Conservation (phyloP, 1,140 invertebrate species). For the Drosophila sechellia region DNA sequence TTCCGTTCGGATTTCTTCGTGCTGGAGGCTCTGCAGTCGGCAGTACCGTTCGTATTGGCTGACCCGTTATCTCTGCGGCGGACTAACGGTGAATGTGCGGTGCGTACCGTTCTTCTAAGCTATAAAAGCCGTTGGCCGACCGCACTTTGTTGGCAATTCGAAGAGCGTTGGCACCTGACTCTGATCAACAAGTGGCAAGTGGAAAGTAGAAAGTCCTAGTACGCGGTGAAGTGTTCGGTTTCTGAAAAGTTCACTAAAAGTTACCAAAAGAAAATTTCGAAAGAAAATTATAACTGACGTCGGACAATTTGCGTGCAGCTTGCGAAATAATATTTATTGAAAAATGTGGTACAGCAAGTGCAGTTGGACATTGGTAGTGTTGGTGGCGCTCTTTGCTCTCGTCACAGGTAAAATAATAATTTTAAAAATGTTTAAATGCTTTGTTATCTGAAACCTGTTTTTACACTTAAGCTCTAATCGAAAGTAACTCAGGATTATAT, state of each 20-base stretch:
- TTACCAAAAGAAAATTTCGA: slow-evolving; percentile 34
- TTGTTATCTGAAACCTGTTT: no score
- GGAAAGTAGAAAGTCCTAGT: neutral
- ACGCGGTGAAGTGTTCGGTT: slow-evolving; percentile 20
- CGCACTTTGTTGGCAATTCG: slow-evolving; percentile 71
- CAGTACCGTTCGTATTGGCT: slow-evolving; percentile 55
- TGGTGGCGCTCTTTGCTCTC: slow-evolving; percentile 59
- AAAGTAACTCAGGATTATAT: no score
- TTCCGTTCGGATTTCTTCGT: slow-evolving; percentile 48
- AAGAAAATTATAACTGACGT: slow-evolving; percentile 36
- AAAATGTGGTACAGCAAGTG: slow-evolving; percentile 73
- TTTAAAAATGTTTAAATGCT: neutral
- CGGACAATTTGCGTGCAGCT: slow-evolving; percentile 32
- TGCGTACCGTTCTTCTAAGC: slow-evolving; percentile 23
- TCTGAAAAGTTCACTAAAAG: slow-evolving; percentile 29
- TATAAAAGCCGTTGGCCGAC: slow-evolving; percentile 70
- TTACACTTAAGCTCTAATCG: no score
- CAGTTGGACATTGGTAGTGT: slow-evolving; percentile 65
- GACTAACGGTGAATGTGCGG: slow-evolving; percentile 17
- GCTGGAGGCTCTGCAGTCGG: slow-evolving; percentile 23
- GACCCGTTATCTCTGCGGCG: slow-evolving; percentile 56
- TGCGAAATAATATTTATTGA: slow-evolving; percentile 1
- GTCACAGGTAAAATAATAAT: slow-evolving; percentile 51
- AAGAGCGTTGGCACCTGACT: slow-evolving; percentile 57
- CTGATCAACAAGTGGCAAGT: slow-evolving; percentile 29